Percentiles rank a stretch among this genome's conserved stretches.
Conservation (phyloP, 2,113 vertebrate species). For the Calidris pygmaea region DNA sequence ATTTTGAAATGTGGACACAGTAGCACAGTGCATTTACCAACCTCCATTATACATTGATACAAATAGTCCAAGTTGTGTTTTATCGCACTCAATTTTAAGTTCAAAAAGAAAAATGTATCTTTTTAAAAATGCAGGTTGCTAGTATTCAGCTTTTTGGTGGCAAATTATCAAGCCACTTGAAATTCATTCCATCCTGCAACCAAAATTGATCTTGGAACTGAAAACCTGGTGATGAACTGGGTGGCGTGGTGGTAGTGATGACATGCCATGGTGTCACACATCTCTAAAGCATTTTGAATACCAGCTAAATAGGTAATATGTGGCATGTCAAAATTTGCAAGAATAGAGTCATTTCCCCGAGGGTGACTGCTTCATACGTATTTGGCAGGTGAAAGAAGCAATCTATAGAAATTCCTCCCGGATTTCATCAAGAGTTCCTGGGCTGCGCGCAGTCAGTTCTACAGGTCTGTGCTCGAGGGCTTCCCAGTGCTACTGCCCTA, state of each 20-base stretch:
- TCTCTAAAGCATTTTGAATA: neutral
- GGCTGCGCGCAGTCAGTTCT: rapidly evolving
- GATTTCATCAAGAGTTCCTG: neutral
- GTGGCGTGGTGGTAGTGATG: neutral
- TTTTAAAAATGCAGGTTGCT: neutral
- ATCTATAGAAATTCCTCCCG: neutral
- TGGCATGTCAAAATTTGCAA: neutral
- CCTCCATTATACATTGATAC: neutral
- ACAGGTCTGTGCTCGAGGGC: neutral
- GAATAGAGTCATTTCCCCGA: neutral
- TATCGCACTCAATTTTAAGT: neutral
- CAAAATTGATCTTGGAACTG: neutral
- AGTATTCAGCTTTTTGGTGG: neutral
- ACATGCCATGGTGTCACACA: neutral
- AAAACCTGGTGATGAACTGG: neutral
- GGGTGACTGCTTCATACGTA: neutral
- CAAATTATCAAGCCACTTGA: neutral
- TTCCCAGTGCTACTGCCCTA: neutral
- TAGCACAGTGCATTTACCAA: neutral
- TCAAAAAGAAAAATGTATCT: neutral
- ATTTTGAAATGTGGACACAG: neutral
- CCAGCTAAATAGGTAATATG: neutral
- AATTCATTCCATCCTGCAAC: neutral
- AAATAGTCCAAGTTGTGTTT: neutral
- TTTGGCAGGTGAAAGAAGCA: neutral